Evolutionary conservation across 92 coral and sea anemone genomes (phyloP).

Genomic region (Montipora capitata): DNA sequence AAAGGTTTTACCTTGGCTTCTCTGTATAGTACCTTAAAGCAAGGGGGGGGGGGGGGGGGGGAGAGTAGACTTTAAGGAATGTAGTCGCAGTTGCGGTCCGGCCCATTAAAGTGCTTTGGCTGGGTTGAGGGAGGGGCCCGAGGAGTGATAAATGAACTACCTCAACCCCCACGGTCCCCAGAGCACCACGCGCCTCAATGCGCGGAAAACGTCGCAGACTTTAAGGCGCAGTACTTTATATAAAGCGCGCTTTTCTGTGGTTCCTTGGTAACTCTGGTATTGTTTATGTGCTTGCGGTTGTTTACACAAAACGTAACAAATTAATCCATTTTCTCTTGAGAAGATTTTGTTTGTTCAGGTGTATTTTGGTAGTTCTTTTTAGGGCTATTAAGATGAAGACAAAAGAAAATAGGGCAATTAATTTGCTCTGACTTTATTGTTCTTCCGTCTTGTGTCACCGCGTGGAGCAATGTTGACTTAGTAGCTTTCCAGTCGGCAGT

Average conservation of each 20-base stretch:
- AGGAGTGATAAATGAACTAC: too few species aligned
- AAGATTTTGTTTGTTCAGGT: constrained; percentile 35
- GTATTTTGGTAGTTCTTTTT: constrained; percentile 7
- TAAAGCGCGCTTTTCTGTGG: background rate
- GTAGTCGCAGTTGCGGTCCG: too few species aligned
- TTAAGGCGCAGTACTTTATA: too few species aligned
- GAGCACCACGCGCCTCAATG: too few species aligned
- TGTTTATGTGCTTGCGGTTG: background rate
- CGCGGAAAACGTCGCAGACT: too few species aligned
- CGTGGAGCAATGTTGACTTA: constrained; percentile 26
- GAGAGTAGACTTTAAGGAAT: too few species aligned
- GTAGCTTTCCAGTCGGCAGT: background rate
- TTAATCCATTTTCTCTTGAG: background rate
- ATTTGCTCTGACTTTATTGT: background rate
- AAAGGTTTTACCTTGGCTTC: too few species aligned
- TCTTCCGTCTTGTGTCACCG: background rate
- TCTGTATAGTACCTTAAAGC: too few species aligned
- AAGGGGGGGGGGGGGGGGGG: too few species aligned
- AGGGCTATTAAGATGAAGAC: background rate
- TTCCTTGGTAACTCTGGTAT: constrained; percentile 13
- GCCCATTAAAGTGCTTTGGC: too few species aligned
- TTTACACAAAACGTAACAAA: constrained; percentile 25
- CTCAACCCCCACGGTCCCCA: too few species aligned
- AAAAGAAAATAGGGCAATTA: constrained; percentile 3
- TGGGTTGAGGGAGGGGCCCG: too few species aligned